Base-by-base conservation (phyloP, 2,797 vertebrate genomes). In the Clarias platycephalus region DNA sequence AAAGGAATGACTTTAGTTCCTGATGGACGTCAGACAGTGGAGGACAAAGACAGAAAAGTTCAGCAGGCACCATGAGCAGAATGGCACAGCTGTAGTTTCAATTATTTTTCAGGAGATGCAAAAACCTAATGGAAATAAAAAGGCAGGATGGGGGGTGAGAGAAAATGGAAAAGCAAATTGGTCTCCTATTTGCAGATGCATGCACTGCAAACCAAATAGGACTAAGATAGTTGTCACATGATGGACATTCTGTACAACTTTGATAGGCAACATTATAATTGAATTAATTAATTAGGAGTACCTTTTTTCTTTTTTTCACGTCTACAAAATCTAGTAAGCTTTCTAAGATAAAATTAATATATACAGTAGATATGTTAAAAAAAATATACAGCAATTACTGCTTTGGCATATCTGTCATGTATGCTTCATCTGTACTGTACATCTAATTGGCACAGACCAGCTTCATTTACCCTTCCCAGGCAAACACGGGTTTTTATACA, bases 91-190 rank as follows among this genome's bases (percentile, higher is more conserved):
- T 64, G 68, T 80, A 64, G 77, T 72, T 85, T 85, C 68, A 81
- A 75, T 75, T 26, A 55, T 74, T 74, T 84, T 80, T 75, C 60
- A 40, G 31, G 49, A 75, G 60, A 63, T 66, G 68, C 18, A 31
- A 57, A 85, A 74, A 81, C 31, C 49, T 66, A 81, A 84, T 80
- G 67, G 67, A 84, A 84, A 63, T 68, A 72, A 68, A 68, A 28
- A n/a, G 24, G 60, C 24, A 70, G 28, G 22, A 26, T 9, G 37
- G 12, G 34, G 2, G 18, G 77, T 26, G 58, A 64, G 58, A 64
- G 67, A 63, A 79, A 79, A 63, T 34, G 44, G 67, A 40, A 66
- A 78, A 62, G 24, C 24, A 67, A 74, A 75, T 64, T 66, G 37
- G 58, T 37, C 66, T 70, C 63, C 53, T 58, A 72, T 85, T 74